Conservation (phyloP, 2,797 vertebrate species). For the Pseudomugil tenellus region DNA sequence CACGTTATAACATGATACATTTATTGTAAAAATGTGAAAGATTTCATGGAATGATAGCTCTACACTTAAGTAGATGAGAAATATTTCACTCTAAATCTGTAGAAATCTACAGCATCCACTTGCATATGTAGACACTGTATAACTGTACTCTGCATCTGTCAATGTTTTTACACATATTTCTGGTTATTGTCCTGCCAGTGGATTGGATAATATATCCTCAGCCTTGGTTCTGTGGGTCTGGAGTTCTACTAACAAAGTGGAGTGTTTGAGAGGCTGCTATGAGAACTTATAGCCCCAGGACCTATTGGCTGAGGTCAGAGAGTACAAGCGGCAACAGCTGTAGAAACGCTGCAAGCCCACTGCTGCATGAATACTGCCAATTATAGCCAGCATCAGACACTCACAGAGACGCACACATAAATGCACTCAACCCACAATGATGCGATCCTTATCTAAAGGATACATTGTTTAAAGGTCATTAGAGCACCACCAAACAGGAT, state of each 20-base stretch:
- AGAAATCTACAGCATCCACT: background rate
- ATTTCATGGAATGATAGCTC: too few relatives aligned
- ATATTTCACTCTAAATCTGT: background rate
- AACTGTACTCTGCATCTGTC: background rate
- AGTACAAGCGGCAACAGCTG: constrained; percentile 79
- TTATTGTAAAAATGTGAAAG: too few relatives aligned
- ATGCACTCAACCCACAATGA: constrained; percentile 57
- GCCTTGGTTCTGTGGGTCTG: constrained; percentile 13
- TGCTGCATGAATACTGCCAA: constrained; percentile 74
- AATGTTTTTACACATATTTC: constrained; percentile 11
- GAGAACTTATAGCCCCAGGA: constrained; percentile 69
- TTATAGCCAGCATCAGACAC: constrained; percentile 62
- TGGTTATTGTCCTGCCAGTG: constrained; percentile 17
- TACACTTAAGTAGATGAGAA: background rate
- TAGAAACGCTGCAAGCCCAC: constrained; percentile 72
- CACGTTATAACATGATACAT: too few relatives aligned
- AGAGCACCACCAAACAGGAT: constrained; percentile 69
- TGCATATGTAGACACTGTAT: background rate
- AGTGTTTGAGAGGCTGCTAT: constrained; percentile 61
- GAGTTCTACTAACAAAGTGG: constrained; percentile 50
- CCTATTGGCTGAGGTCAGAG: constrained; percentile 73
- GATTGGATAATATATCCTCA: constrained; percentile 7
- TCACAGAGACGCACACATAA: constrained; percentile 28
- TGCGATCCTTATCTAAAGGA: constrained; percentile 80
- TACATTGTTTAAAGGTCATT: constrained; percentile 78